Evolutionary conservation across 2,113 vertebrate species (phyloP), one percentile per base, ranked within the genome.

Genomic region (cattle (Bos taurus)): DNA sequence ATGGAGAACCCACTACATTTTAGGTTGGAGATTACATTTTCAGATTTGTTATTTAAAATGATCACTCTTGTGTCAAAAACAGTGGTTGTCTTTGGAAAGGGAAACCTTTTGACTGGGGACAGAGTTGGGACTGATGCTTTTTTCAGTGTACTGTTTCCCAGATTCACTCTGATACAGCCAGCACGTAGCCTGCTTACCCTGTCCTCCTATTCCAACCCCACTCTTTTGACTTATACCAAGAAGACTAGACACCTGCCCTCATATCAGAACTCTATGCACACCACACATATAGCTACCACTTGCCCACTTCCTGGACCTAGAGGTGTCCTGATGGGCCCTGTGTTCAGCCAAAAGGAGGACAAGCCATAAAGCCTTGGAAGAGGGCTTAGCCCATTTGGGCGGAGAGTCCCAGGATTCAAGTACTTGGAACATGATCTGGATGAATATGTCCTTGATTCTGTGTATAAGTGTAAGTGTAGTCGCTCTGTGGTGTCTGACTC

Each of bases 1-100:
- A 88, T 91, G 6, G 64, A 77, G 59, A 94, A 52, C 56, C 46
- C 46, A 83, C 33, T 36, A 62, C 78, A 94, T 74, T 91, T 94
- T 59, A 91, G 33, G 50, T 84, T 78, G n/a, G 57, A 80, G 50
- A 56, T 62, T 62, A 84, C 21, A 33, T 78, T 80, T 54, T 93
- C 64, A 81, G 50, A 71, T 81, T 60, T 92, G 28, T 92, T 13
- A 46, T 67, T 92, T 92, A 74, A 94, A 84, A 59, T 80, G 16
- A 50, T 96, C 23, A 60, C 13, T 86, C 57, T 91, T 78, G 16
- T 83, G 10, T 95, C 59, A 89, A 36, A 94, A 86, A 57, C 60
- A 43, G 23, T 90, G 19, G 17, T 85, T 74, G 57, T 96, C n/a
- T 97, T 59, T 91, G 25, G 57, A 10, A 95, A 88, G 36, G 40